Evolutionary conservation across 2,888 invertebrate genomes (phyloP), one percentile per base, ranked within the genome.

Genomic region (Agrilus biguttatus): DNA sequence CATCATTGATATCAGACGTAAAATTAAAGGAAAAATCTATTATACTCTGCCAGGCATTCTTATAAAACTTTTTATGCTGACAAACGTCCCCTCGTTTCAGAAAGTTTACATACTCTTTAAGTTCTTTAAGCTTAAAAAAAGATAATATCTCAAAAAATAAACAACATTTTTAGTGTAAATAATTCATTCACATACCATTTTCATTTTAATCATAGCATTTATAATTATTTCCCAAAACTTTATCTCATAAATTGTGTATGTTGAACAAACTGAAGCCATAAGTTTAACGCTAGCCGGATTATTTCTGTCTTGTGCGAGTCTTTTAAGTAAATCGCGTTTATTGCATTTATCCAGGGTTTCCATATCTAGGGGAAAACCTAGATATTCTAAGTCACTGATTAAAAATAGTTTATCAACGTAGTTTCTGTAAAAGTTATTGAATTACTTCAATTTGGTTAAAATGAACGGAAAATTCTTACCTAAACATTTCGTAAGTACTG

Each of bases 1-100:
- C 43, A 10, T 49, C 46, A 13, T 46, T 39, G 10, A n/a, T 13
- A 14, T 35, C 40, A 6, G 28, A 23, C 5, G 42, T 38, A 36
- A 44, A 21, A 33, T 51, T 49, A 45, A 61, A 56, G 2, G 49
- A 49, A 44, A 59, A 42, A 45, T 56, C 52, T 8, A 61, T 50
- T 14, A 61, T 49, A 13, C 45, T 47, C 44, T 61, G 56, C 63
- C 62, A 63, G 10, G 59, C 61, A 7, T 54, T 50, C n/a, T 57
- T 45, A 41, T 56, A 59, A 46, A 55, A 60, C 10, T 47, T 47
- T 41, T 53, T 55, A 37, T 55, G 53, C 19, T 41, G 44, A 36
- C 48, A 53, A 28, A 8, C 33, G 34, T 55, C 44, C n/a, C 39
- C 39, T 35, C 52, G 47, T 37, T 53, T 57, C 19, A 61, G 49